These are phyloP conservation scores for Nasua narica DNA, from an alignment of 2,797 vertebrate species.

Conservation along the genomic window DNA sequence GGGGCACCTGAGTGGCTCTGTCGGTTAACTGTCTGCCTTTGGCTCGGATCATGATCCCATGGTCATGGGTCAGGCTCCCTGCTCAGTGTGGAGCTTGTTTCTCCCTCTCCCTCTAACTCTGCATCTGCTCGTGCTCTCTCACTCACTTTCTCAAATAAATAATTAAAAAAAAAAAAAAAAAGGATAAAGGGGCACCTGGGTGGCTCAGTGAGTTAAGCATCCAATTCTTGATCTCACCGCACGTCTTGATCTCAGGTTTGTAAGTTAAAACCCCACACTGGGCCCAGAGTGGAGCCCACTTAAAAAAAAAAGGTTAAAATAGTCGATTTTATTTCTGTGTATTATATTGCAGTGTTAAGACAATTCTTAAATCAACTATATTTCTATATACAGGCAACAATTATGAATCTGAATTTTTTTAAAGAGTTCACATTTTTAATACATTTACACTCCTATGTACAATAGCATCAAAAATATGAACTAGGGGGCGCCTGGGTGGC, in stretches of 20 bases:
- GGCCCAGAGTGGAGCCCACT: not conserved
- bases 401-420: not conserved
- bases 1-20: not conserved
- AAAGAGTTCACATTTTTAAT: not conserved
- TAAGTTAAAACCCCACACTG: not conserved
- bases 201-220: not conserved
- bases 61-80: not conserved
- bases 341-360: not conserved
- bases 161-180: not conserved
- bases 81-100: not conserved
- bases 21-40: not conserved
- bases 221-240: too few relatives aligned
- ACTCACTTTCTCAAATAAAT: not conserved
- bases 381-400: not conserved
- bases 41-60: not conserved
- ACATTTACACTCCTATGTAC: not conserved
- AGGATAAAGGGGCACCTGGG: not conserved
- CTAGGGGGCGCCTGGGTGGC: too few relatives aligned
- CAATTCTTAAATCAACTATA: not conserved
- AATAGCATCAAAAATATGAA: not conserved
- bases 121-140: not conserved
- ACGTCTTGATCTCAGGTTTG: not conserved
- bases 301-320: not conserved
- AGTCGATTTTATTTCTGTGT: not conserved
- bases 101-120: not conserved